phyloP scores from a whole-genome alignment of 2,888 invertebrate genomes.

The Ceramica pisi region DNA sequence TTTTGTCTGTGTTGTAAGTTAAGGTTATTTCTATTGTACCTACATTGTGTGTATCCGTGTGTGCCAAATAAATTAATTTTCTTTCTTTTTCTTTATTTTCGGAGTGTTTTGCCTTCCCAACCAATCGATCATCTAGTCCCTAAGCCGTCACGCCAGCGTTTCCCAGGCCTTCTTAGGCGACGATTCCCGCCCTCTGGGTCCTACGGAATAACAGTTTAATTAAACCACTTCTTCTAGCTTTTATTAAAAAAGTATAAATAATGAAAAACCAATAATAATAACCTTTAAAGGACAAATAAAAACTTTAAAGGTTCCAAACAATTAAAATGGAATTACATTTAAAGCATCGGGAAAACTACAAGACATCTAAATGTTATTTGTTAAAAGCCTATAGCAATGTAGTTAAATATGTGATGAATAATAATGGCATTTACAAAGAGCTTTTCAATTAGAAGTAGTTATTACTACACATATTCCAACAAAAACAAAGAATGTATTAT shows the following conservation, averaged over 20 bases:
- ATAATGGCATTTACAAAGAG: background rate
- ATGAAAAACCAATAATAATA: background rate
- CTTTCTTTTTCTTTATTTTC: too few relatives aligned
- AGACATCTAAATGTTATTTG: constrained; percentile 16
- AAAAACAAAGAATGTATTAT: too few relatives aligned
- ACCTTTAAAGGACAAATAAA: background rate
- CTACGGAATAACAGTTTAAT: too few relatives aligned
- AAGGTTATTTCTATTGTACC: too few relatives aligned
- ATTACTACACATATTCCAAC: background rate
- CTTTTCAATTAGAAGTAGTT: background rate
- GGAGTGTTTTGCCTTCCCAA: background rate
- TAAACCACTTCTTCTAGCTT: too few relatives aligned
- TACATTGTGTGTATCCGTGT: too few relatives aligned
- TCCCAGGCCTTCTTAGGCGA: too few relatives aligned
- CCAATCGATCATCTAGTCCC: too few relatives aligned
- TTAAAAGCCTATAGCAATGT: background rate
- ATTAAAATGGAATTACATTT: constrained; percentile 9
- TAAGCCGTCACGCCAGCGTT: too few relatives aligned
- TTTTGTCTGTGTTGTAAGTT: too few relatives aligned
- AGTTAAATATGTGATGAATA: constrained; percentile 6
- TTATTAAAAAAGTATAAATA: background rate
- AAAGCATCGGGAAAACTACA: background rate
- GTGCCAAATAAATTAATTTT: too few relatives aligned
- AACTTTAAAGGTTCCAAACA: background rate
- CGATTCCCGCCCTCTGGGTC: too few relatives aligned